Base-by-base conservation (phyloP, 2,888 invertebrate genomes). In the Rhyacophila evoluta region DNA sequence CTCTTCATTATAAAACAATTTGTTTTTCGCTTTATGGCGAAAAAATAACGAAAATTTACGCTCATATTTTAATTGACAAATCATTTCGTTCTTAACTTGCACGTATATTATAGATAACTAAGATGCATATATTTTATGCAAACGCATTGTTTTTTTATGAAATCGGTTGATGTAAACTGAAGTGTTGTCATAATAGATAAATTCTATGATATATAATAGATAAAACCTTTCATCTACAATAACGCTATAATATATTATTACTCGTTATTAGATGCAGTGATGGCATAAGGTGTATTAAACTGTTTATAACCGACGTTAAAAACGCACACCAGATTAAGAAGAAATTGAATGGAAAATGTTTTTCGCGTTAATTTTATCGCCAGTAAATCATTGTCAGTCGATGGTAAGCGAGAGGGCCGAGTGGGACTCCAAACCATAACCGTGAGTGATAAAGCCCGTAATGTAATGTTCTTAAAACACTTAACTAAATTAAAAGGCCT, bases 221-320 rank as follows among this genome's bases (percentile, higher is more conserved):
- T 55, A 55, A 55, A 55, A 15, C 15, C 15, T 2, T 41, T 12
- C n/a, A 19, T 6, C 3, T 2, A 19, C 10, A 55, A 8, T 25
- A 55, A 55, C 25, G 19, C 19, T 19, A 55, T 55, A 55, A 55
- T 55, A 10, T 55, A 10, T n/a, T n/a, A n/a, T n/a, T n/a, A 19
- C 55, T 55, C 25, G 55, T 55, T 55, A 55, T 19, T 19, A 15
- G 39, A 2, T 55, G 19, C 55, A 55, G 19, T 19, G 19, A 25
- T 19, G 55, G 19, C 55, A 55, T 36, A 68, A 75, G 72, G 68
- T 33, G 67, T 75, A 72, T 75, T 33, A 28, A 79, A 79, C 69
- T 69, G 71, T 76, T 79, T 79, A 79, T 75, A 72, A 29, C 68
- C 73, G 36, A 12, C 73, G 73, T 79, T 79, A 79, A 76, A 79